These are phyloP conservation scores for Scaptomyza flava DNA, from an alignment of 2,888 invertebrate genomes.

Conservation along the genomic window DNA sequence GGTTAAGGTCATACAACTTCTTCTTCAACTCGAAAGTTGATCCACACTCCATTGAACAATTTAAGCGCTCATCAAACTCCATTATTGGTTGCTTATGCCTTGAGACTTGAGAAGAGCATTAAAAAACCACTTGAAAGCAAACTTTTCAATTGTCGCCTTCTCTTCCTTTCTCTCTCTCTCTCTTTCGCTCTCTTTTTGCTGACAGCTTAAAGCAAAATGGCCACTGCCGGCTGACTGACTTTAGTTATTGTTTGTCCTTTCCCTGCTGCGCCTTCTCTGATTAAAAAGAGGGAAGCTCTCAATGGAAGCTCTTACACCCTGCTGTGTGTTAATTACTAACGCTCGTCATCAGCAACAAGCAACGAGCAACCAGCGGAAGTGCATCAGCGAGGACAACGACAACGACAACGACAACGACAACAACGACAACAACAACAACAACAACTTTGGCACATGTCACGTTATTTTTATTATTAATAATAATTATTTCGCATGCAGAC, in stretches of 20 bases:
- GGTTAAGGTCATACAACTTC: too few species aligned
- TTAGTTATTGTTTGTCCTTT: conserved; percentile 1
- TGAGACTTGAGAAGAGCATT: conserved; percentile 15
- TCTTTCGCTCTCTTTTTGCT: not conserved
- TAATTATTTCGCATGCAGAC: conserved; percentile 73
- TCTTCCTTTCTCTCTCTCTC: not conserved
- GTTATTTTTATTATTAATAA: conserved; percentile 75
- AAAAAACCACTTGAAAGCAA: conserved; percentile 27
- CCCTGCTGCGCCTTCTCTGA: not conserved
- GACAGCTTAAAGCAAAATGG: conserved; percentile 8
- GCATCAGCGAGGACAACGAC: conserved; percentile 54
- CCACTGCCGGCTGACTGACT: conserved; percentile 44
- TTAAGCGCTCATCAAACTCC: not conserved
- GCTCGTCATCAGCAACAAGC: conserved; percentile 33
- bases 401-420: conserved; percentile 13
- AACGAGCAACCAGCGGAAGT: conserved; percentile 38
- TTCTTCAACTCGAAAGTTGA: too few species aligned
- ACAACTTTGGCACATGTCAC: conserved; percentile 44
- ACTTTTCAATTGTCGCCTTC: conserved; percentile 30
- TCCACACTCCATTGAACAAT: not conserved
- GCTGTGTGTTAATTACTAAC: conserved; percentile 70
- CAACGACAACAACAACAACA: conserved; percentile 26
- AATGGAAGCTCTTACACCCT: conserved; percentile 24
- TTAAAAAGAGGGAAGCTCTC: not conserved
- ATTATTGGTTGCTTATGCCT: not conserved